Evolutionary conservation across 2,797 vertebrate species (phyloP).

Genomic region (Trichosurus vulpecula): DNA sequence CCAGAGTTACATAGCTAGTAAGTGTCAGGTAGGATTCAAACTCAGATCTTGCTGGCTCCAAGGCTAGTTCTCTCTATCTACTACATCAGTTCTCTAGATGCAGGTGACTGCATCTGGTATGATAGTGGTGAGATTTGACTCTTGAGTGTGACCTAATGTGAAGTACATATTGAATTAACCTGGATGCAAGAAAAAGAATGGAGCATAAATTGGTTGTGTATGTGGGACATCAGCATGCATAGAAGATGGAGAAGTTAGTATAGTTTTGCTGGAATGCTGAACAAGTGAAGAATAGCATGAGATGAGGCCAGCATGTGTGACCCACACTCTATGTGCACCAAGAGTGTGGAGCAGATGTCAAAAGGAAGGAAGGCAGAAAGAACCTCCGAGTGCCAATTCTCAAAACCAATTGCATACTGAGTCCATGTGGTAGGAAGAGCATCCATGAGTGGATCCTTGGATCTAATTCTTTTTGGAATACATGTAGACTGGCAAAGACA

Average conservation of each 20-base stretch:
- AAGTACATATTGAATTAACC: not conserved
- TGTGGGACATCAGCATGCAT: not conserved
- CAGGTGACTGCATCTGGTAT: not conserved
- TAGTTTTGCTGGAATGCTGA: not conserved
- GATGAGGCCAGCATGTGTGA: not conserved
- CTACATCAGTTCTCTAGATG: not conserved
- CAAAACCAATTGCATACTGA: not conserved
- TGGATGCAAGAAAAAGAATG: not conserved
- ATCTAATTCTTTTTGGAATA: not conserved
- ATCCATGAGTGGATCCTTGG: not conserved
- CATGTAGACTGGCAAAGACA: not conserved
- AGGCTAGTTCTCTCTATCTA: not conserved
- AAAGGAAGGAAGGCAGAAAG: not conserved
- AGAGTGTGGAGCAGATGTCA: not conserved
- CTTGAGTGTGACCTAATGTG: not conserved
- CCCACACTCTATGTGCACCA: not conserved
- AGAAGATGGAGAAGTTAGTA: not conserved
- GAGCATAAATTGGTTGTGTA: not conserved
- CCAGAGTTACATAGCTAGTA: not conserved
- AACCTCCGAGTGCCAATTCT: not conserved
- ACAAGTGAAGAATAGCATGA: not conserved
- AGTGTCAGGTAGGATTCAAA: not conserved
- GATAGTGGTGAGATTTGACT: not conserved
- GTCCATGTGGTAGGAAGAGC: not conserved
- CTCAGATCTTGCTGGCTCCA: not conserved